Conservation (phyloP, 2,888 invertebrate genomes). For the Oconnorella tubifera region DNA sequence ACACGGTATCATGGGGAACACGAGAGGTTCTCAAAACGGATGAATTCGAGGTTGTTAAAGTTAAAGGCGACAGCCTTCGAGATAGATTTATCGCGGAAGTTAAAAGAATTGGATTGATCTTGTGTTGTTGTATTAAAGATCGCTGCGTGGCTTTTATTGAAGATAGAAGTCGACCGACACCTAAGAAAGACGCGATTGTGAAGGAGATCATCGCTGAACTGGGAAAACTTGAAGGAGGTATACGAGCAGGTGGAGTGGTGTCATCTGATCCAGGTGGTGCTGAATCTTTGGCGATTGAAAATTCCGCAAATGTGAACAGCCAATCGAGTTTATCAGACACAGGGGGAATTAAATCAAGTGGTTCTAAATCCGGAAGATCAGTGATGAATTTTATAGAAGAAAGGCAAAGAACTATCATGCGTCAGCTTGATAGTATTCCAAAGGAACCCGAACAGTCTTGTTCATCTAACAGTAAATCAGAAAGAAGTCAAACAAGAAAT, state of each 20-base stretch:
- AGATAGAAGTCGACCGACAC: slow-evolving; percentile 18
- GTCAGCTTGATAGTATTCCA: slow-evolving; percentile 36
- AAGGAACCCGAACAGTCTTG: neutral
- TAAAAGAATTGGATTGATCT: slow-evolving; percentile 26
- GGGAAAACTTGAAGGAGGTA: slow-evolving; percentile 24
- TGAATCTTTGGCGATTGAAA: slow-evolving; percentile 11
- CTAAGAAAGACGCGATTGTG: slow-evolving; percentile 34
- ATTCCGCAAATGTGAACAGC: neutral
- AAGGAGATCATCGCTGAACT: slow-evolving; percentile 35
- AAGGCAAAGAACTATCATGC: slow-evolving; percentile 32
- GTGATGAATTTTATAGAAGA: slow-evolving; percentile 28
- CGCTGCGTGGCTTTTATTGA: slow-evolving; percentile 30
- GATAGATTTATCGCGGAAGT: slow-evolving; percentile 22
- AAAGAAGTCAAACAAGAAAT: neutral
- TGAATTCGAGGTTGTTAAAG: slow-evolving; percentile 38
- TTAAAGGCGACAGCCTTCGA: slow-evolving; percentile 16
- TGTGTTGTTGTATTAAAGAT: slow-evolving; percentile 37
- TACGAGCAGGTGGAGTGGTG: too few species aligned
- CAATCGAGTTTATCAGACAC: neutral
- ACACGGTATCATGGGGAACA: slow-evolving; percentile 54
- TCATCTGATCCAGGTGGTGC: slow-evolving; percentile 9
- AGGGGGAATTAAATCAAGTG: neutral
- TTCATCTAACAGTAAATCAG: neutral
- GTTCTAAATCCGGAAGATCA: slow-evolving; percentile 1
- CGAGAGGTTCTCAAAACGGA: slow-evolving; percentile 46